Percentiles rank a stretch among this genome's conserved stretches.
Conservation (phyloP, 2,113 vertebrate genomes). For the Gasterosteus nipponicus region DNA sequence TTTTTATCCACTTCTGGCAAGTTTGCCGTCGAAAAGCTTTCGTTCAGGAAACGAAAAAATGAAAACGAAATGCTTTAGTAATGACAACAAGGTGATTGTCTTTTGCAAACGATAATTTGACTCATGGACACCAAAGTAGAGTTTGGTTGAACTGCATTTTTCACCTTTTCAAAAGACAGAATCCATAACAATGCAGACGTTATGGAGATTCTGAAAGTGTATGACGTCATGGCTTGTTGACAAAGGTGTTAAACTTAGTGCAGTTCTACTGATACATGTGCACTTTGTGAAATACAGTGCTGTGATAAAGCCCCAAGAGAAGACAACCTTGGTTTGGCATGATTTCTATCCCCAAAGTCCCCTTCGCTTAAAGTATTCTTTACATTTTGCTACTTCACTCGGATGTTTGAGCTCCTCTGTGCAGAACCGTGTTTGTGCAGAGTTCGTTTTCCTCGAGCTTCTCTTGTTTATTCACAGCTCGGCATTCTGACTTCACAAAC, state of each 20-base stretch:
- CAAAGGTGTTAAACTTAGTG: background rate
- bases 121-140: background rate
- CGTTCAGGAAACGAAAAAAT: background rate
- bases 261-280: background rate
- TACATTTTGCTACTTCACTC: background rate
- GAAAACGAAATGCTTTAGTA: background rate
- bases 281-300: background rate
- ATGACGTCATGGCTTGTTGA: background rate
- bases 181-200: background rate
- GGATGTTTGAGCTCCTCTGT: background rate
- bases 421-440: background rate
- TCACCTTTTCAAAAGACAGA: background rate
- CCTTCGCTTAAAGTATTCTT: background rate
- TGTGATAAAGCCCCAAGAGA: background rate
- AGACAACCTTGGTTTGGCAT: background rate
- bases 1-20: background rate
- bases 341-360: background rate
- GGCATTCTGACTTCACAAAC: background rate
- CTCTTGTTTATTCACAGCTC: background rate
- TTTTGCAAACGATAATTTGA: background rate
- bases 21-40: background rate
- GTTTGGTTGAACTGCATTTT: background rate
- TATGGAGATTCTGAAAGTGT: background rate
- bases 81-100: background rate
- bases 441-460: background rate